Conservation (phyloP, 2,888 invertebrate species). For the Dryobota labecula region DNA sequence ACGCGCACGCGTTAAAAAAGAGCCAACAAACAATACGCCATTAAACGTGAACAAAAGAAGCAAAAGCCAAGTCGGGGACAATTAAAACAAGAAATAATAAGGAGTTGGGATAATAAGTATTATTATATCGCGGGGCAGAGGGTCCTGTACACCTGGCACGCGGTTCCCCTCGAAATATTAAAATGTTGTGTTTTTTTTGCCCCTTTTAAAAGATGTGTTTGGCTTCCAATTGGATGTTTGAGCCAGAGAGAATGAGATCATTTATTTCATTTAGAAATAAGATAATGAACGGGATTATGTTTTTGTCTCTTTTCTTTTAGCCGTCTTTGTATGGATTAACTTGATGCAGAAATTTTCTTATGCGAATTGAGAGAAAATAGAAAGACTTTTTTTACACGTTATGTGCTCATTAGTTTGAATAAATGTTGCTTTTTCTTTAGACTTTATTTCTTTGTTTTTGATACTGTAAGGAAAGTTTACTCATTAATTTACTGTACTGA, state of each 20-base stretch:
- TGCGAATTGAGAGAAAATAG: neutral
- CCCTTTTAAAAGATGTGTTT: constrained; percentile 61
- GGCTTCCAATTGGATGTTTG: constrained; percentile 65
- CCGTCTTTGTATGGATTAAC: neutral
- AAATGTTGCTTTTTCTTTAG: neutral
- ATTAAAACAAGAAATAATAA: constrained; percentile 91
- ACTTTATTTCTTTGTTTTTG: neutral
- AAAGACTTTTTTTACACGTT: neutral
- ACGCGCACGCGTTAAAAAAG: constrained; percentile 85
- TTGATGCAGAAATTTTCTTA: neutral
- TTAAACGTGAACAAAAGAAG: constrained; percentile 89
- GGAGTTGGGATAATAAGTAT: constrained; percentile 90
- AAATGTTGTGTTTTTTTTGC: constrained; percentile 62
- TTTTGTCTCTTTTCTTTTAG: neutral
- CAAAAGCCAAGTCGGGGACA: constrained; percentile 89
- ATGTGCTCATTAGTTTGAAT: neutral
- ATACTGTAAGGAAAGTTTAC: neutral
- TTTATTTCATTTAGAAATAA: constrained; percentile 47
- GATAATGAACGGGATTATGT: constrained; percentile 32
- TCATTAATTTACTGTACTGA: neutral
- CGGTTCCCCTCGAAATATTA: constrained; percentile 68
- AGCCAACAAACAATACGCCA: constrained; percentile 88
- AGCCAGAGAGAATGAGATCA: constrained; percentile 55
- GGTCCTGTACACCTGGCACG: constrained; percentile 82
- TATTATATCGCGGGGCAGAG: constrained; percentile 83